Evolutionary conservation across 2,888 invertebrate genomes (phyloP), one percentile per base, ranked within the genome.

Genomic region (Ametastegia equiseti): DNA sequence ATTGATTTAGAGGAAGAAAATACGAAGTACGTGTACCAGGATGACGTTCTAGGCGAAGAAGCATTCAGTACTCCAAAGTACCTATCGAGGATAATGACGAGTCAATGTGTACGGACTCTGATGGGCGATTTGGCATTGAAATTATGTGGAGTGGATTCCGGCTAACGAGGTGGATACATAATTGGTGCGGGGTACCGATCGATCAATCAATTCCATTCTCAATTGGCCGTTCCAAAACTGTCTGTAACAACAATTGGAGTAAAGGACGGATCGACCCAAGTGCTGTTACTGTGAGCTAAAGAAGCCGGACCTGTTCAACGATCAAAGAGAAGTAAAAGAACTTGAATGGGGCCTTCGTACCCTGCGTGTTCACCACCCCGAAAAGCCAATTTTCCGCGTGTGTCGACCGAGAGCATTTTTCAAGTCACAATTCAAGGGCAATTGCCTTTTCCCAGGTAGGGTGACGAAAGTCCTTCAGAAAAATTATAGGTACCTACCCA

Each of bases 141-240:
- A 60, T 15, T 4, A n/a, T n/a, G n/a, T n/a, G 30, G 13, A 39
- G 36, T 39, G 11, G 13, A 67, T 39, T 67, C 33, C 13, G 0
- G n/a, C n/a, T n/a, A 67, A 67, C n/a, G 67, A 67, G 67, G 23
- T 23, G 2, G 39, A 19, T n/a, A n/a, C n/a, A n/a, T n/a, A n/a
- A n/a, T n/a, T n/a, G n/a, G n/a, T n/a, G 6, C 39, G 67, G n/a
- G n/a, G 19, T 23, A 19, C 36, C 9, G 23, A 67, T 19, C 67
- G 67, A 67, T 67, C 67, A 67, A 67, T 67, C 67, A 67, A 67
- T 67, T 23, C n/a, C 67, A 1, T 39, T 23, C 19, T 67, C 39
- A 67, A 67, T 67, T 39, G 11, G 36, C n/a, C 3, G 42, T 67
- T 39, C 39, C n/a, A 65, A 65, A 65, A 65, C 67, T 9, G 67